A percentile compares a stretch with the other conserved stretches of the same genome.
Evolutionary conservation across 2,797 vertebrate genomes (phyloP).

Genomic region (Sebastes nivosus): DNA sequence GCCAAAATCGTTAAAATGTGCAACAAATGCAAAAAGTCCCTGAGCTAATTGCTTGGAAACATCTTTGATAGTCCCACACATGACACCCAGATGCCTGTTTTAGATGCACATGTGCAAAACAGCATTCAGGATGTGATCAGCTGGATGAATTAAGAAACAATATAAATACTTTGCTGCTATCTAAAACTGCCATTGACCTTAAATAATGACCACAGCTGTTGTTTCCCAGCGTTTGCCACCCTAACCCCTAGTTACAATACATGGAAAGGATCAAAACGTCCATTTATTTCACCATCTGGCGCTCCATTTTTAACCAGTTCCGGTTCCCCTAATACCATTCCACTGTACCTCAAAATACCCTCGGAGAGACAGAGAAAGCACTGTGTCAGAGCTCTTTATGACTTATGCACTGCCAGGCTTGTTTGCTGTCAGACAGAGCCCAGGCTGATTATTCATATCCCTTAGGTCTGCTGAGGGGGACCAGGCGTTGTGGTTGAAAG

Average conservation of each 20-base stretch:
- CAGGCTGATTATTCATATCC: constrained; percentile 65
- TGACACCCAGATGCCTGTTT: constrained; percentile 66
- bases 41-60: constrained; percentile 30
- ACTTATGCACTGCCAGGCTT: constrained; percentile 42
- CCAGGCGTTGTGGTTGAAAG: constrained; percentile 66
- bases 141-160: constrained; percentile 15
- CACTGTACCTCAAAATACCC: constrained; percentile 58
- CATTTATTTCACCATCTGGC: constrained; percentile 45
- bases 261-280: constrained; percentile 20
- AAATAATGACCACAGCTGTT: constrained; percentile 7
- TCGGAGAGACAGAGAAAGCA: constrained; percentile 37
- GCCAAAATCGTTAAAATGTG: constrained; percentile 7
- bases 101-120: constrained; percentile 48
- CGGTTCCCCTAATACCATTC: constrained; percentile 37
- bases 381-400: constrained; percentile 45
- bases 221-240: constrained; percentile 1
- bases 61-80: constrained; percentile 49
- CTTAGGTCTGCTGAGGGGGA: constrained; percentile 53
- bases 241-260: neutral
- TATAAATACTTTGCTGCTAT: constrained; percentile 24
- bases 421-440: constrained; percentile 61
- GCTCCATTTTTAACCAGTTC: constrained; percentile 32
- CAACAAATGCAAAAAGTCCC: constrained; percentile 20
- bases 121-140: constrained; percentile 51
- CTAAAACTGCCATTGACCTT: constrained; percentile 37